Base-by-base conservation (phyloP, 2,888 invertebrate genomes). In the Rotaria magnacalcarata region DNA sequence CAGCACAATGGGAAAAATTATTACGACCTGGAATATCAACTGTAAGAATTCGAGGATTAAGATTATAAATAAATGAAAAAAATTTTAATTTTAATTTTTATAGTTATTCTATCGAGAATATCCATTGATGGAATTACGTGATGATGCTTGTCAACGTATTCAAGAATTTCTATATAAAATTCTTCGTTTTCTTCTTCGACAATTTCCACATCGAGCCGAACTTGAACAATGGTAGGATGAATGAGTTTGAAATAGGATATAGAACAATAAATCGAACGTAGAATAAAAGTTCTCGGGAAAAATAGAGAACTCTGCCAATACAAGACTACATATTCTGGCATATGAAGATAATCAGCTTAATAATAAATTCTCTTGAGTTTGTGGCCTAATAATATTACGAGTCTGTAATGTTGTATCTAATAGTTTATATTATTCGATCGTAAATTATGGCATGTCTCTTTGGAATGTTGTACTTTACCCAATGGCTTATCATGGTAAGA, bases 41-140 rank as follows among this genome's bases (percentile, higher is more conserved):
- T 41, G 75, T 75, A 75, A 75, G 75, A 75, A 43, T 67, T 14
- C 0, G 60, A 27, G 60, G 8, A 27, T 60, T 27, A 60, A 60
- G n/a, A 27, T n/a, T 11, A 60, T 8, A 60, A 60, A 60, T 27
- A n/a, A 60, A 27, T 24, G 24, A 60, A 27, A 27, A 27, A 5
- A 60, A 8, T 60, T 43, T 75, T 75, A 16, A 34, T 41, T 75
- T 75, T 27, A 8, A 60, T 60, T 27, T 24, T 75, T 41, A 14
- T 75, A 75, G 75, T 43, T 75, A 41, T 75, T 75, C 43, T 75
- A 75, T 75, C 75, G 75, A 43, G 75, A 75, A 75, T 75, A 75
- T 75, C 75, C 75, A 75, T 75, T 75, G 24, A 75, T 75, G 75
- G 75, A 75, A 75, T 75, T 75, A 75, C 41, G 19, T 43, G 75